Base-by-base conservation (phyloP, 2,113 vertebrate species). In the Cynocephalus volans region DNA sequence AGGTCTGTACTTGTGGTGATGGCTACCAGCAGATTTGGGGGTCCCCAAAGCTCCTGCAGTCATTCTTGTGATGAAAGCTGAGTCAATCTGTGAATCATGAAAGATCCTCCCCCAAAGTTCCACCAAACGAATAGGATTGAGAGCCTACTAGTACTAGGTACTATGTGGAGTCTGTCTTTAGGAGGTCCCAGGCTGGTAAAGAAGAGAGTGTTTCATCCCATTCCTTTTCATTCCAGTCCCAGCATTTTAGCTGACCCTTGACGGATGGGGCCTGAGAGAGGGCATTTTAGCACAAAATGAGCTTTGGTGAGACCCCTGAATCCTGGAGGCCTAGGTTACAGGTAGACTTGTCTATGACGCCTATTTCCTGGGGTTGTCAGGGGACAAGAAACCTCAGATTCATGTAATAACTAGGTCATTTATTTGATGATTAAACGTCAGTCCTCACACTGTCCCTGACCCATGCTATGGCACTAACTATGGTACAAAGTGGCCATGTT, bases 401-500 rank as follows among this genome's bases (percentile, higher is more conserved):
- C 88, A 13, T 75, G 64, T 23, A 12, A 69, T n/a, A 60, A 65
- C 9, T 36, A 82, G 93, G 64, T 65, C 69, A 87, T 62, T 82
- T 75, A 79, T 65, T 72, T 65, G 62, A 93, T 92, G 56, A 80
- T 82, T 88, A 72, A 85, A 88, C 17, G 17, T 52, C 33, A 88
- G 23, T 67, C 50, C 73, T 56, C 50, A 52, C 0, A 0, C 15
- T 79, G 11, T 64, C 79, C 36, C 50, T 79, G 60, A 87, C 31
- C 79, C 33, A 73, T 26, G 52, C 48, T 85, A 23, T n/a, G 54
- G 26, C 12, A 60, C 56, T 72, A 70, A 48, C 36, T 64, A 19
- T n/a, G 50, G n/a, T 67, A 77, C 10, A 62, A 19, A 36, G 19
- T 41, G 64, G 52, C 28, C 19, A 19, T 81, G 23, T 60, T 79